Percentiles rank a stretch among this genome's conserved stretches.
Conservation (phyloP, 2,888 invertebrate genomes). For the Conops quadrifasciatus region DNA sequence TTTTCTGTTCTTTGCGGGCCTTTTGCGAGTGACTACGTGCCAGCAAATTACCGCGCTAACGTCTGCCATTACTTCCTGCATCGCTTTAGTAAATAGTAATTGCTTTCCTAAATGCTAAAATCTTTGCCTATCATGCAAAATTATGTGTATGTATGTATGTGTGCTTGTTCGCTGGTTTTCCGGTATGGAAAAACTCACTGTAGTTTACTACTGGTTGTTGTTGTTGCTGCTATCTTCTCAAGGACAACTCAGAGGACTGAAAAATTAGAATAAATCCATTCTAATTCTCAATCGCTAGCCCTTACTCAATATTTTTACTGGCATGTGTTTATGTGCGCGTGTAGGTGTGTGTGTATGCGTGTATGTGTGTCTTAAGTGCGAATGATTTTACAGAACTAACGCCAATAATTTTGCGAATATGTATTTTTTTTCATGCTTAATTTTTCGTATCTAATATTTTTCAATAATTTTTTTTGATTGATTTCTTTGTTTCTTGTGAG, state of each 20-base stretch:
- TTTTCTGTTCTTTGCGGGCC: background rate
- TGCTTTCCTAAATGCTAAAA: slow-evolving; percentile 29
- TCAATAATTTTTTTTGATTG: slow-evolving; percentile 36
- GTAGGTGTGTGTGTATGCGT: slow-evolving; percentile 9
- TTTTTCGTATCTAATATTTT: slow-evolving; percentile 37
- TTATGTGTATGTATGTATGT: background rate
- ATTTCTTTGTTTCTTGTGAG: slow-evolving; percentile 33
- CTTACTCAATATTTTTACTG: background rate
- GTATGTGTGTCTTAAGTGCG: background rate
- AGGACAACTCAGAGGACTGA: too few relatives aligned
- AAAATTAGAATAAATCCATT: too few relatives aligned
- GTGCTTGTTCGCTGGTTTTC: too few relatives aligned
- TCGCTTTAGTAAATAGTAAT: slow-evolving; percentile 18
- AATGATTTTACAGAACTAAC: slow-evolving; percentile 22
- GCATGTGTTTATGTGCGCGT: slow-evolving; percentile 16
- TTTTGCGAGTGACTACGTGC: background rate
- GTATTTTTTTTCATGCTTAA: slow-evolving; percentile 22
- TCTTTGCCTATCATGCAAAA: slow-evolving; percentile 22
- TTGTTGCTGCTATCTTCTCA: background rate
- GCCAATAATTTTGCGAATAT: slow-evolving; percentile 27
- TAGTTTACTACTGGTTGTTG: background rate
- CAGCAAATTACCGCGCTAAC: too few relatives aligned
- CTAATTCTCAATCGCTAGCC: too few relatives aligned
- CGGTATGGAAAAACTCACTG: background rate
- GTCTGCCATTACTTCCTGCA: background rate